These are phyloP conservation scores for Dissostichus mawsoni DNA, from an alignment of 2,113 vertebrate species.

Conservation along the genomic window DNA sequence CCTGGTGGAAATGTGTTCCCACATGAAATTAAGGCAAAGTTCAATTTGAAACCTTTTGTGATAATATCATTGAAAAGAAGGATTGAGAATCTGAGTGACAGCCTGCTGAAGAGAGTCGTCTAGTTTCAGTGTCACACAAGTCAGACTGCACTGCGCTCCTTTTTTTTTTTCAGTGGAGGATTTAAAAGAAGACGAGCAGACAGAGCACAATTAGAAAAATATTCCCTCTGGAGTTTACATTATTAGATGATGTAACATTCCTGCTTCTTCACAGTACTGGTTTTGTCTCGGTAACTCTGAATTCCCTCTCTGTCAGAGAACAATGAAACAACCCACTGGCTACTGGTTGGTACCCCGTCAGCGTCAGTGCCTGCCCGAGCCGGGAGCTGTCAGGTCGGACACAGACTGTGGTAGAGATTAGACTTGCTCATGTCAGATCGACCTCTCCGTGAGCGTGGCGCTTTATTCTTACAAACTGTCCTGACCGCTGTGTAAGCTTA, in stretches of 20 bases:
- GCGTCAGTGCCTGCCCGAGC: conserved; percentile 49
- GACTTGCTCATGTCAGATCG: conserved; percentile 46
- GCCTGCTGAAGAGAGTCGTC: conserved; percentile 16
- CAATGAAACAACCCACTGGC: conserved; percentile 52
- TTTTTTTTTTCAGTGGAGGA: conserved; percentile 16
- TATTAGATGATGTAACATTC: conserved; percentile 14
- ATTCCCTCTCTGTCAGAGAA: conserved; percentile 56
- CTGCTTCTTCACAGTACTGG: conserved; percentile 33
- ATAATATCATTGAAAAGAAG: conserved; percentile 43
- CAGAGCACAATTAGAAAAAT: conserved; percentile 8
- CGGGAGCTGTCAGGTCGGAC: conserved; percentile 49
- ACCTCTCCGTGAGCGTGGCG: conserved; percentile 7
- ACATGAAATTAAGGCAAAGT: conserved; percentile 29
- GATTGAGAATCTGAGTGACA: conserved; percentile 29
- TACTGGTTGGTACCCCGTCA: conserved; percentile 45
- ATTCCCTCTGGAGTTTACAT: not conserved
- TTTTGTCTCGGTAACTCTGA: conserved; percentile 57
- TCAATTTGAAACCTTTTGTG: conserved; percentile 27
- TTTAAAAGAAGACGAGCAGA: conserved; percentile 16
- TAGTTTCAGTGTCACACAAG: conserved; percentile 12
- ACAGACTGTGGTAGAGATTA: conserved; percentile 40
- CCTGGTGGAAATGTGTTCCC: conserved; percentile 37
- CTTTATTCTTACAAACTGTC: conserved; percentile 25
- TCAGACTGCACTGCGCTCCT: conserved; percentile 5
- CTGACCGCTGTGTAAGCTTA: not conserved